Conservation (phyloP, 2,113 vertebrate genomes). For the Geococcyx californianus region DNA sequence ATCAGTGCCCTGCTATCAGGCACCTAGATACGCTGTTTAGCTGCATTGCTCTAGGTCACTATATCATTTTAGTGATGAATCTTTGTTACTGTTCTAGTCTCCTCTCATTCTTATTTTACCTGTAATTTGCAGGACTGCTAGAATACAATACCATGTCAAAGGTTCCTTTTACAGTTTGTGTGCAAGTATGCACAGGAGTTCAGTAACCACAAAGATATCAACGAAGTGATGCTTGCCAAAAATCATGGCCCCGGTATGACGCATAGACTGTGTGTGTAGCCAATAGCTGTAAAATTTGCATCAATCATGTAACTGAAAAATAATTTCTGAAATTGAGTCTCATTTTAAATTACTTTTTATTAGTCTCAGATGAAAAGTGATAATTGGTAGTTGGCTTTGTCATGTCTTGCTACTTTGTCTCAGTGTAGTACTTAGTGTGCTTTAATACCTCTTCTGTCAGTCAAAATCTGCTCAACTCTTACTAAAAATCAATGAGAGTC, state of each 20-base stretch:
- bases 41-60: background rate
- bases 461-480: background rate
- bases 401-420: background rate
- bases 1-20: background rate
- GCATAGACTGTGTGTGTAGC: background rate
- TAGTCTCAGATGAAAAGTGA: slow-evolving; percentile 21
- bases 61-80: background rate
- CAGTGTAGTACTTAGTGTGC: background rate
- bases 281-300: background rate
- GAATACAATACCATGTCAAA: background rate
- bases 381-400: background rate
- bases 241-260: background rate
- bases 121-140: background rate
- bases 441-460: background rate
- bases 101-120: background rate
- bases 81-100: background rate
- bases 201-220: slow-evolving; percentile 23
- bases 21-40: background rate
- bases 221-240: background rate
- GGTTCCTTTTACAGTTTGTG: background rate
- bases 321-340: background rate
- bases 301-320: background rate
- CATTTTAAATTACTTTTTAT: slow-evolving; percentile 28
- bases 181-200: slow-evolving; percentile 2
- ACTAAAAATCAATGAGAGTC: background rate